Evolutionary conservation across 2,888 invertebrate species (phyloP).

Genomic region (Mesorhabditis spiculigera): DNA sequence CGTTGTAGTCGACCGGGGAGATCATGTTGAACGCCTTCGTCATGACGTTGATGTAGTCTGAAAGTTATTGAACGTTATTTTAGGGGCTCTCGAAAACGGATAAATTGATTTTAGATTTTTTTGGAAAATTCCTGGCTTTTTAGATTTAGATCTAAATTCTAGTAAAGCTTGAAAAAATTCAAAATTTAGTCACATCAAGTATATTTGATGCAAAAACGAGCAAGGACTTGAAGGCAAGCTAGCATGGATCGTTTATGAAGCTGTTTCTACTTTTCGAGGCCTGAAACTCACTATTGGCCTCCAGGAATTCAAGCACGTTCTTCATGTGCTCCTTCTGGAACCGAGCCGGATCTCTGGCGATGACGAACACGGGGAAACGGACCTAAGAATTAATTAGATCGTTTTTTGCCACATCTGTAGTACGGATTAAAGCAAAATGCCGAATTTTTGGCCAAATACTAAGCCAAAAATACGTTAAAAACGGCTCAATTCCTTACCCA

Average conservation of each 20-base stretch:
- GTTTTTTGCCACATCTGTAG: background rate
- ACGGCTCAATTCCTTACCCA: slow-evolving; percentile 27
- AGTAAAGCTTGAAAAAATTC: too few relatives aligned
- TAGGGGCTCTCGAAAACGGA: too few relatives aligned
- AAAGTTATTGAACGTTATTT: slow-evolving; percentile 12
- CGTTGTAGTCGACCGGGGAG: slow-evolving; percentile 59
- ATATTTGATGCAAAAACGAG: background rate
- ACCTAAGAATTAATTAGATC: slow-evolving; percentile 34
- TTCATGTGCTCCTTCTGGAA: slow-evolving; percentile 56
- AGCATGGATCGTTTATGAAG: background rate
- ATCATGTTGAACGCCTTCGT: slow-evolving; percentile 60
- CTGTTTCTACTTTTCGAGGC: background rate
- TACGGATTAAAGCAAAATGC: background rate
- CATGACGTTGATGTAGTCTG: slow-evolving; percentile 59
- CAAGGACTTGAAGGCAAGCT: background rate
- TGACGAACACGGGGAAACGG: slow-evolving; percentile 58
- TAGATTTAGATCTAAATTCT: too few relatives aligned
- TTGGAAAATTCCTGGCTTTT: too few relatives aligned
- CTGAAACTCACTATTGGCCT: slow-evolving; percentile 56
- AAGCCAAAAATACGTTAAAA: too few relatives aligned
- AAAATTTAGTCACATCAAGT: too few relatives aligned
- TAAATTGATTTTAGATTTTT: too few relatives aligned
- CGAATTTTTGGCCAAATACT: too few relatives aligned
- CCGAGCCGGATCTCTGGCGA: slow-evolving; percentile 58
- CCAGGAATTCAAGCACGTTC: slow-evolving; percentile 57